phyloP scores from a whole-genome alignment of 2,797 vertebrate genomes.

The Odontamblyopus lacepedii region DNA sequence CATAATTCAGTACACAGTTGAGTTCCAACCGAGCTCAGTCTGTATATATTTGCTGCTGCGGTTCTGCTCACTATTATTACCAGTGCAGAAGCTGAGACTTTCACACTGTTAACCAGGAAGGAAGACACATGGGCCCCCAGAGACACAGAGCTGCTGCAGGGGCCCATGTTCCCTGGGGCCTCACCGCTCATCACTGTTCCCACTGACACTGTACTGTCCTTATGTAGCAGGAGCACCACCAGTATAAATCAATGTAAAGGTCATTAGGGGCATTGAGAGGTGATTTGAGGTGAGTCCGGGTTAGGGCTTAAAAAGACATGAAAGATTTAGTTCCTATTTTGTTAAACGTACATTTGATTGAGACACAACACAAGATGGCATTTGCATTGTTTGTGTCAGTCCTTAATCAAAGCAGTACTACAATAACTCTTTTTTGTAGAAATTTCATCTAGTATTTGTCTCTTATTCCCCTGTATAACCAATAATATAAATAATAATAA shows the following conservation, averaged over 20 bases:
- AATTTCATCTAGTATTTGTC: too few relatives aligned
- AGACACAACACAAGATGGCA: too few relatives aligned
- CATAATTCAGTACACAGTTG: background rate
- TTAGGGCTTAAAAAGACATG: background rate
- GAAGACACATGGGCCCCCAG: conserved; percentile 51
- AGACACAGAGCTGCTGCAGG: conserved; percentile 34
- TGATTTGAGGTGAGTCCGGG: conserved; percentile 25
- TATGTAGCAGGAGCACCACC: conserved; percentile 24
- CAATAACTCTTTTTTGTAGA: background rate
- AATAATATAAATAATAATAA: too few relatives aligned
- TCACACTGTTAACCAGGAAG: conserved; percentile 34
- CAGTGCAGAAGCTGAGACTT: conserved; percentile 23
- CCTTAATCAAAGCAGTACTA: background rate
- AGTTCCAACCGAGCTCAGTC: background rate
- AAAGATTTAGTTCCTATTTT: background rate
- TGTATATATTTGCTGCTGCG: conserved; percentile 21
- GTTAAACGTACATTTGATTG: background rate
- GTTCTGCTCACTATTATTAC: conserved; percentile 16
- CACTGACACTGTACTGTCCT: conserved; percentile 42
- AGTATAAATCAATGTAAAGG: conserved; percentile 62
- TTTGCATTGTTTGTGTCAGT: too few relatives aligned
- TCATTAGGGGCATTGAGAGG: conserved; percentile 48
- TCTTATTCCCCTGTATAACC: too few relatives aligned
- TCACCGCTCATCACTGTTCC: conserved; percentile 38
- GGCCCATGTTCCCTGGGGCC: conserved; percentile 35